A percentile compares a stretch with the other conserved stretches of the same genome.
Conservation (phyloP, 2,888 invertebrate species). For the Tolmerus cingulatus region DNA sequence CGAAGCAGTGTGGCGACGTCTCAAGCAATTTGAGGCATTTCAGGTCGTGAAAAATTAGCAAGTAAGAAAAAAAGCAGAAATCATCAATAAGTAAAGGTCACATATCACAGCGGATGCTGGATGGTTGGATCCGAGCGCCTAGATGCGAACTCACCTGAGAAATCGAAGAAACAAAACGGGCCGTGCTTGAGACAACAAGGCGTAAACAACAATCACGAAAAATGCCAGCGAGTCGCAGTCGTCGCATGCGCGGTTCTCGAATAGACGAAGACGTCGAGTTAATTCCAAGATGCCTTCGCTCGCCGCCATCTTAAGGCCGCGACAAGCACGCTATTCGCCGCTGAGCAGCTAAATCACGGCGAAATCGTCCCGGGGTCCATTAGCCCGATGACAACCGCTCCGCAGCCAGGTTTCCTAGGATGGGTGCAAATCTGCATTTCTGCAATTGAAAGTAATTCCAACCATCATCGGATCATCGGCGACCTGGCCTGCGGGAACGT, state of each 20-base stretch:
- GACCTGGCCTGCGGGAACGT: background rate
- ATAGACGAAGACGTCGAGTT: background rate
- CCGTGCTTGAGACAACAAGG: background rate
- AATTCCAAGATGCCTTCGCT: background rate
- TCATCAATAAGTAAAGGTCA: constrained; percentile 30
- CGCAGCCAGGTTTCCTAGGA: background rate
- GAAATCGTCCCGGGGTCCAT: background rate
- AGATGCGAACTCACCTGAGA: constrained; percentile 21
- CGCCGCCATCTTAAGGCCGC: background rate
- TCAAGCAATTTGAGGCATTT: background rate
- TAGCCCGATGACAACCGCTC: background rate
- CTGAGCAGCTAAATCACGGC: background rate
- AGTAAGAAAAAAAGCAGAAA: background rate
- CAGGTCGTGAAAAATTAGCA: background rate
- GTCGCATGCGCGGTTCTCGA: background rate
- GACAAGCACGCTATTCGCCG: background rate
- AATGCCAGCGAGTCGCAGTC: background rate
- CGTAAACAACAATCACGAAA: constrained; percentile 21
- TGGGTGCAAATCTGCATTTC: constrained; percentile 18
- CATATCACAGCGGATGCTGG: background rate
- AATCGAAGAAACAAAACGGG: background rate
- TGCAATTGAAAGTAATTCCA: background rate
- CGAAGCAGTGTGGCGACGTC: background rate
- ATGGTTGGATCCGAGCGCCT: background rate
- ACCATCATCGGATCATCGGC: background rate